phyloP scores from a whole-genome alignment of 2,888 invertebrate genomes.

The Polydrusus cervinus region DNA sequence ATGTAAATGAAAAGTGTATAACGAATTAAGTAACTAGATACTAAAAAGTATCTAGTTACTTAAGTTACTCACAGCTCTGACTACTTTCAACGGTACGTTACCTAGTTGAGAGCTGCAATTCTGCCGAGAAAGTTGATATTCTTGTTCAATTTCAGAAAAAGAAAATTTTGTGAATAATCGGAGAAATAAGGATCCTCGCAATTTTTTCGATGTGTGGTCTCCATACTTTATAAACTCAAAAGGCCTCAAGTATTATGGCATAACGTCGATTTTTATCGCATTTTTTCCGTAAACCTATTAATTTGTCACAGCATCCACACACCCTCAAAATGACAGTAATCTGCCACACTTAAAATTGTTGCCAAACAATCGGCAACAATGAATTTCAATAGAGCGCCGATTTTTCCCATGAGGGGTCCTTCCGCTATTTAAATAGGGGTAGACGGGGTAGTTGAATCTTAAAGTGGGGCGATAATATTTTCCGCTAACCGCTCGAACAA shows the following conservation, averaged over 20 bases:
- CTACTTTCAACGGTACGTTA: too few relatives aligned
- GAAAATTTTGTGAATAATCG: too few relatives aligned
- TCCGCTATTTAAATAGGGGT: constrained; percentile 53
- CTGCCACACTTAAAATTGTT: constrained; percentile 65
- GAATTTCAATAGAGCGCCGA: constrained; percentile 65
- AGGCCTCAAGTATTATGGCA: constrained; percentile 6
- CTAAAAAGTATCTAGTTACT: too few relatives aligned
- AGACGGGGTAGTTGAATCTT: constrained; percentile 14
- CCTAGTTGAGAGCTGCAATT: too few relatives aligned
- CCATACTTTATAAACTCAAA: too few relatives aligned
- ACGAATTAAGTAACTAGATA: too few relatives aligned
- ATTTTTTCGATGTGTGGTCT: too few relatives aligned
- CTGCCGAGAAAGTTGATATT: too few relatives aligned
- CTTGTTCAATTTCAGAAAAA: too few relatives aligned
- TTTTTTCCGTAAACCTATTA: constrained; percentile 54
- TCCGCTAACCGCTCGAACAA: constrained; percentile 60
- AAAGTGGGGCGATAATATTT: constrained; percentile 65
- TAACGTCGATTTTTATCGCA: constrained; percentile 44
- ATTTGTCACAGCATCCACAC: constrained; percentile 56
- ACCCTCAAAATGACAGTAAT: constrained; percentile 64
- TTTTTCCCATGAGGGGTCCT: constrained; percentile 63
- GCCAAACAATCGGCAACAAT: constrained; percentile 67
- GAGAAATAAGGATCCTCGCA: too few relatives aligned
- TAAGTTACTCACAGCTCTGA: too few relatives aligned
- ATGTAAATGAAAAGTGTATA: too few relatives aligned